These are phyloP conservation scores for Ischnura elegans DNA, from an alignment of 2,888 invertebrate genomes.

Conservation along the genomic window DNA sequence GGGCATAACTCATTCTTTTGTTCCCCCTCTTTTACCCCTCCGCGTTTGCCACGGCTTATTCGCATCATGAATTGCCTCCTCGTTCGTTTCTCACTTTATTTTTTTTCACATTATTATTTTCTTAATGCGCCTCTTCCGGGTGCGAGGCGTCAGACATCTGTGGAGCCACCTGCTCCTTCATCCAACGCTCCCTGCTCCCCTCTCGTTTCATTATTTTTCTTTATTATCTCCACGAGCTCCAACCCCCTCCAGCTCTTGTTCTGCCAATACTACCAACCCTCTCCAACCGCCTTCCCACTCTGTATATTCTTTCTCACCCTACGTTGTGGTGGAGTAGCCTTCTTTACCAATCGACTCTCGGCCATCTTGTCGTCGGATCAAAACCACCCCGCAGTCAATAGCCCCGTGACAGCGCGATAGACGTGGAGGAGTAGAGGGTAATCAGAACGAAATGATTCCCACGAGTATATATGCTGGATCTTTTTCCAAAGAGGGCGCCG, in stretches of 20 bases:
- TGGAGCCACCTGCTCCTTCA: conserved; percentile 40
- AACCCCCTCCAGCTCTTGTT: no score
- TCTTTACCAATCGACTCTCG: neutral
- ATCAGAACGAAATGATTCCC: no score
- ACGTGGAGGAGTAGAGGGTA: no score
- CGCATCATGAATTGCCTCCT: conserved; percentile 10
- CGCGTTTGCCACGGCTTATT: neutral
- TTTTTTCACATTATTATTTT: conserved; percentile 46
- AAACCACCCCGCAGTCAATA: neutral
- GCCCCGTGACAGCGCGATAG: neutral
- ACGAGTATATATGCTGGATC: no score
- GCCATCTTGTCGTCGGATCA: neutral
- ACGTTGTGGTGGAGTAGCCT: neutral
- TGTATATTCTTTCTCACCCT: neutral
- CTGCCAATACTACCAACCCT: neutral
- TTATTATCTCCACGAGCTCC: no score
- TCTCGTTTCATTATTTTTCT: no score
- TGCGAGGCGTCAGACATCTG: conserved; percentile 53
- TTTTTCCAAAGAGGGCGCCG: no score
- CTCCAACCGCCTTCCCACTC: neutral
- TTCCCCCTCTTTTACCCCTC: neutral
- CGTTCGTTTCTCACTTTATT: conserved; percentile 20
- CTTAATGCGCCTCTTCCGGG: conserved; percentile 50
- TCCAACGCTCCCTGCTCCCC: neutral
- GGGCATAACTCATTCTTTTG: neutral